These are phyloP conservation scores for Halocaridina rubra DNA, from an alignment of 2,888 invertebrate genomes.

Conservation along the genomic window DNA sequence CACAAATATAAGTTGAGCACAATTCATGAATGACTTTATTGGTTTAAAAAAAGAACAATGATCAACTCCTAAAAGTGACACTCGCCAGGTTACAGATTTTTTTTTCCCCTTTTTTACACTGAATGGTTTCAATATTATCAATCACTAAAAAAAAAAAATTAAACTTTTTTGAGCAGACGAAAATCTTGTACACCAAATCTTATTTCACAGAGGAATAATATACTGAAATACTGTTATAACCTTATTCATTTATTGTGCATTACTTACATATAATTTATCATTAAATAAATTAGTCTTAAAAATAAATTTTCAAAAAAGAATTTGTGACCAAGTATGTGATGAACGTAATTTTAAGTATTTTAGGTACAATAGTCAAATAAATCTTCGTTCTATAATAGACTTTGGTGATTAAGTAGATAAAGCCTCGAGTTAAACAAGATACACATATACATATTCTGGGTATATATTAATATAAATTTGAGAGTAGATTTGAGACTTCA, in stretches of 20 bases:
- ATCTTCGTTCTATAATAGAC: constrained; percentile 44
- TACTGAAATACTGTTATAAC: constrained; percentile 37
- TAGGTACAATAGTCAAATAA: constrained; percentile 47
- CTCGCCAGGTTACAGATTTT: no score
- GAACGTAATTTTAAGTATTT: constrained; percentile 46
- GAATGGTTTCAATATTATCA: no score
- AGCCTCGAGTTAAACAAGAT: constrained; percentile 54
- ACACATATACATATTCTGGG: constrained; percentile 51
- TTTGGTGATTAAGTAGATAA: constrained; percentile 59
- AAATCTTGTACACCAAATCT: no score
- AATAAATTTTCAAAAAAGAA: constrained; percentile 44
- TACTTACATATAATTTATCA: constrained; percentile 52
- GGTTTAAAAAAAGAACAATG: no score
- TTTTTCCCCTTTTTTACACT: no score
- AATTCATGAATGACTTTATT: no score
- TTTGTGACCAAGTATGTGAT: constrained; percentile 58
- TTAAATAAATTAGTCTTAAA: constrained; percentile 56
- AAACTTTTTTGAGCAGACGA: no score
- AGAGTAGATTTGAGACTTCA: constrained; percentile 51
- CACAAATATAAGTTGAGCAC: no score
- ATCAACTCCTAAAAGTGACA: no score
- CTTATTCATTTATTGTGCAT: constrained; percentile 57
- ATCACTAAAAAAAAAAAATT: no score
- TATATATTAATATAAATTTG: constrained; percentile 34
- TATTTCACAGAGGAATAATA: no score